A percentile compares a stretch with the other conserved stretches of the same genome.
These are phyloP conservation scores for Sthenelais limicola DNA, from an alignment of 2,888 invertebrate species.

Conservation along the genomic window DNA sequence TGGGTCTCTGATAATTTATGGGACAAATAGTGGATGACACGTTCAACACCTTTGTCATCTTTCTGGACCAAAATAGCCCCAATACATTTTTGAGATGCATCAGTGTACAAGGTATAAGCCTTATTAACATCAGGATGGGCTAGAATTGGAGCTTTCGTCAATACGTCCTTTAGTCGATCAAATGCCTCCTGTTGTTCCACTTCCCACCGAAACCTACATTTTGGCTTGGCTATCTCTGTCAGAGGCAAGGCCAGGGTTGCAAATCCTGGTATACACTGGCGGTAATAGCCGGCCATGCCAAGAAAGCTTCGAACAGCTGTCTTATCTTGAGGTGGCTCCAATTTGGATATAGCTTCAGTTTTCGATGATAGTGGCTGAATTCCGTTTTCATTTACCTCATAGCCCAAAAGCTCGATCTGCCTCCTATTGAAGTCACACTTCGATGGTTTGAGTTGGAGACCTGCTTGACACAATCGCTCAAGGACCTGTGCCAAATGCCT, in stretches of 20 bases:
- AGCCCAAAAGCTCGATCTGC: slow-evolving; percentile 43
- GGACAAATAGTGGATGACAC: slow-evolving; percentile 26
- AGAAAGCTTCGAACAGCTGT: slow-evolving; percentile 26
- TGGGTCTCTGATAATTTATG: neutral
- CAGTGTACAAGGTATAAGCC: slow-evolving; percentile 22
- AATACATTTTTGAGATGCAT: slow-evolving; percentile 3
- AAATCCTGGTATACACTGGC: slow-evolving; percentile 27
- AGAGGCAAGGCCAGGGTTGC: slow-evolving; percentile 33
- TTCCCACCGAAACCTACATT: slow-evolving; percentile 12
- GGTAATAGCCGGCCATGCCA: slow-evolving; percentile 40
- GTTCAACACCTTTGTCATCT: slow-evolving; percentile 19
- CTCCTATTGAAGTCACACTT: slow-evolving; percentile 46
- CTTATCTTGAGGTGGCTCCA: slow-evolving; percentile 22
- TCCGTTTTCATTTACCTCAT: slow-evolving; percentile 40
- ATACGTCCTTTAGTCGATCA: slow-evolving; percentile 6
- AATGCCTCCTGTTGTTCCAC: slow-evolving; percentile 6
- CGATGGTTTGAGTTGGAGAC: slow-evolving; percentile 43
- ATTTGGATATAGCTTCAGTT: slow-evolving; percentile 34
- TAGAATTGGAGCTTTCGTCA: slow-evolving; percentile 9
- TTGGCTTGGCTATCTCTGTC: neutral
- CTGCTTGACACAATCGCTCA: slow-evolving; percentile 29
- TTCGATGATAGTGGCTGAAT: slow-evolving; percentile 44
- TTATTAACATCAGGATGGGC: slow-evolving; percentile 4
- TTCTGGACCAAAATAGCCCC: slow-evolving; percentile 28
- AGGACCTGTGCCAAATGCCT: slow-evolving; percentile 42